A percentile compares a stretch with the other conserved stretches of the same genome.
Conservation (phyloP, 2,113 vertebrate species). For the Chinchilla lanigera region DNA sequence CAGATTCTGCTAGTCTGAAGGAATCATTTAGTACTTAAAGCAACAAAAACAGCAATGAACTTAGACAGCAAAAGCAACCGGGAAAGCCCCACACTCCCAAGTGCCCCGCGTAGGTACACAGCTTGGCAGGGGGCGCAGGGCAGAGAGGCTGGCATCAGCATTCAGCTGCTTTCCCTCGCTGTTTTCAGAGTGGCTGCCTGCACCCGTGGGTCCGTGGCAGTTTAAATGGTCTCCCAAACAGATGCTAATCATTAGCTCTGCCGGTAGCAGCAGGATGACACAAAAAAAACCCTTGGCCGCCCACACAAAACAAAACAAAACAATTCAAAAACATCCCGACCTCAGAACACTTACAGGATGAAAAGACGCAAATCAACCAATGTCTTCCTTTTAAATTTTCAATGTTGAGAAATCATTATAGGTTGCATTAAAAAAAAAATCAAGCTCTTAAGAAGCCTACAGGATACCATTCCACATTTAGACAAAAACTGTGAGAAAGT, state of each 20-base stretch:
- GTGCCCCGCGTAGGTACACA: neutral
- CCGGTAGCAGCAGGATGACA: neutral
- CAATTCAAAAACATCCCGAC: neutral
- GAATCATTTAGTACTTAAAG: constrained; percentile 19
- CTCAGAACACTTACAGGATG: neutral
- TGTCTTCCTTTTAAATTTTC: neutral
- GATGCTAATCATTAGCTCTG: constrained; percentile 18
- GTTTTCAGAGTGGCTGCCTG: neutral
- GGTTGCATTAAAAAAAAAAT: neutral
- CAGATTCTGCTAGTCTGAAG: constrained; percentile 41
- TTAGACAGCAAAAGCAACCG: neutral
- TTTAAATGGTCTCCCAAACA: constrained; percentile 6
- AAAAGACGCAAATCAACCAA: neutral
- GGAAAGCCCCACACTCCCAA: neutral
- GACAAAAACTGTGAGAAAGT: constrained; percentile 15
- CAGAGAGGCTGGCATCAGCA: rapidly evolving
- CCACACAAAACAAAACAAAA: neutral
- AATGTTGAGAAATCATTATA: neutral
- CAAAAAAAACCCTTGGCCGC: neutral
- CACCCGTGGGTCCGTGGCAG: neutral
- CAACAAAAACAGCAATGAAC: neutral
- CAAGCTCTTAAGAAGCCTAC: neutral
- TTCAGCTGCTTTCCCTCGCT: neutral
- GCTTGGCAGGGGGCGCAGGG: neutral
- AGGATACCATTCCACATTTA: neutral